Conservation (phyloP, 1,140 invertebrate genomes). For the Cylas formicarius region DNA sequence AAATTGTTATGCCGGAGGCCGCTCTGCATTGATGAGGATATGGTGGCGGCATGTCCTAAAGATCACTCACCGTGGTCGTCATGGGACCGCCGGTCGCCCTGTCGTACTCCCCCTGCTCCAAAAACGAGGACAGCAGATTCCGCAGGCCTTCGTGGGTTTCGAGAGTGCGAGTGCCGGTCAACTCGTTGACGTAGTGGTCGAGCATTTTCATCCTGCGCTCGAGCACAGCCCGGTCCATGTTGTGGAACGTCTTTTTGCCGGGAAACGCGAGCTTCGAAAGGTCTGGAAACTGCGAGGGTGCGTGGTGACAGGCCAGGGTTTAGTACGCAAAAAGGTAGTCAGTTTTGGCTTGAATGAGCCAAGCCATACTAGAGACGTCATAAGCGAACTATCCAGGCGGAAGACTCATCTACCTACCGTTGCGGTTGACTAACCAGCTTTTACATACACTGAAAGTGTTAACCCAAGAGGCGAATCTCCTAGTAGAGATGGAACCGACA, state of each 20-base stretch:
- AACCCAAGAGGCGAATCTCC: too few relatives aligned
- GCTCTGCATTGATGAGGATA: background rate
- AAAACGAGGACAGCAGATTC: conserved; percentile 64
- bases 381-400: too few relatives aligned
- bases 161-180: conserved; percentile 57
- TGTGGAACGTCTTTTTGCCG: conserved; percentile 90
- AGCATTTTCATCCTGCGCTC: conserved; percentile 80
- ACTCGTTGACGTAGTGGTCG: conserved; percentile 71
- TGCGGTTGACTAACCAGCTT: too few relatives aligned
- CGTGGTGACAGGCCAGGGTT: too few relatives aligned
- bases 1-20: background rate
- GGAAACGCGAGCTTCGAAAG: conserved; percentile 76
- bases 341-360: too few relatives aligned
- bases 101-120: conserved; percentile 75
- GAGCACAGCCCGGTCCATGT: conserved; percentile 79
- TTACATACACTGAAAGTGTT: too few relatives aligned
- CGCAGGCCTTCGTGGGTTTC: conserved; percentile 58
- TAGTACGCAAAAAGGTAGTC: too few relatives aligned
- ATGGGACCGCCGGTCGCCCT: conserved; percentile 55
- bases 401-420: too few relatives aligned
- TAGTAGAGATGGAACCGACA: too few relatives aligned
- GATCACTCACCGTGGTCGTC: conserved; percentile 47
- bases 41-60: background rate
- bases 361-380: too few relatives aligned
- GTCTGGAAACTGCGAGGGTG: conserved; percentile 73